phyloP scores from a whole-genome alignment of 2,113 vertebrate genomes.

The Cromileptes altivelis region DNA sequence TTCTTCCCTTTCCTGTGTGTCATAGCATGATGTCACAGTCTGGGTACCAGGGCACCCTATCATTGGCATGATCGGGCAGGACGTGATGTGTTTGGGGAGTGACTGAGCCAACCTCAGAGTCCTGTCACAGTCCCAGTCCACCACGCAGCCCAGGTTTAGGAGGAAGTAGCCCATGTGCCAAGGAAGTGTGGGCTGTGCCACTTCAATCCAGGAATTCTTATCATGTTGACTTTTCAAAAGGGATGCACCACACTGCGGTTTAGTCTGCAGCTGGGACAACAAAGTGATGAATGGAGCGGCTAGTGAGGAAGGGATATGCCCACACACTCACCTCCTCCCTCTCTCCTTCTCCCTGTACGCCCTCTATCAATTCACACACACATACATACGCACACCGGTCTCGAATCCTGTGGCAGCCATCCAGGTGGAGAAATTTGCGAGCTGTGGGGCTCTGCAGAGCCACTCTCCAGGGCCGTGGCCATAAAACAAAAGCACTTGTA shows the following conservation, averaged over 20 bases:
- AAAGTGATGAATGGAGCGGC: slow-evolving; percentile 73
- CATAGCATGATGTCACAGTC: slow-evolving; percentile 75
- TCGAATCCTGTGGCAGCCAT: slow-evolving; percentile 51
- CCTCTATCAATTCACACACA: slow-evolving; percentile 49
- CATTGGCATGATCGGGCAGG: slow-evolving; percentile 56
- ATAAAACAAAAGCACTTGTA: slow-evolving; percentile 88
- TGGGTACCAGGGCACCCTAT: slow-evolving; percentile 59
- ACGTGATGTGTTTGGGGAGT: slow-evolving; percentile 59
- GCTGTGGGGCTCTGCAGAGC: slow-evolving; percentile 68
- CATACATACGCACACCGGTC: slow-evolving; percentile 17
- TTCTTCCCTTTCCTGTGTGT: slow-evolving; percentile 70
- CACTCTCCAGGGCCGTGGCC: slow-evolving; percentile 76
- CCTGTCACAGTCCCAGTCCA: slow-evolving; percentile 42
- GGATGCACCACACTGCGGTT: slow-evolving; percentile 77
- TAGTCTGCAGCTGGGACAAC: slow-evolving; percentile 79
- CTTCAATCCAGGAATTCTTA: slow-evolving; percentile 77
- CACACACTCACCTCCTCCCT: slow-evolving; percentile 75
- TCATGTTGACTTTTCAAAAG: slow-evolving; percentile 78
- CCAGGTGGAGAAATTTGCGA: slow-evolving; percentile 68
- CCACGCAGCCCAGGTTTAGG: slow-evolving; percentile 32
- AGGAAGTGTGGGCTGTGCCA: slow-evolving; percentile 70
- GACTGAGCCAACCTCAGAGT: slow-evolving; percentile 63
- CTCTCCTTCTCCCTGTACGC: slow-evolving; percentile 52
- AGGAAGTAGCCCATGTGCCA: slow-evolving; percentile 67
- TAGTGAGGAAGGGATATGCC: slow-evolving; percentile 71